Evolutionary conservation across 1,140 invertebrate species (phyloP), one percentile per base, ranked within the genome.

Genomic region (Anadara kagoshimensis): DNA sequence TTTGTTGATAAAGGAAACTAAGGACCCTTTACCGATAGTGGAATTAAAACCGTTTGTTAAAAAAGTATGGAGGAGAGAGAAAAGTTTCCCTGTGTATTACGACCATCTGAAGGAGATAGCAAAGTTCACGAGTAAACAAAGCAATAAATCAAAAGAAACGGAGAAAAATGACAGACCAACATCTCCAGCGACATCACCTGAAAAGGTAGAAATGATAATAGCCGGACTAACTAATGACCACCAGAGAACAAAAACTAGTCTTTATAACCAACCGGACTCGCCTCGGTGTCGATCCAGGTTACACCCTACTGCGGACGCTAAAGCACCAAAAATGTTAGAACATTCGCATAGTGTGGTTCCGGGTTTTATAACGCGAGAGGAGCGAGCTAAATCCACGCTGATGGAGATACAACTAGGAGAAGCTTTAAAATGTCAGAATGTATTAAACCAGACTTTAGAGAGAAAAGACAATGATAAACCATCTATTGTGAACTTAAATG

Each of bases 11-110:
- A 68, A 70, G 5, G 64, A 67, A 47, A 57, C 70, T 3, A 71
- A 59, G 11, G 79, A 81, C 41, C 76, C 79, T 0, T 59, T 81
- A 53, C 79, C 79, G 22, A 81, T 81, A 44, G 79, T 81, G 22
- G 79, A 81, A 63, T 51, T 81, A 49, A 81, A 81, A 71, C 79
- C 79, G 1, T 81, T 81, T 59, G 79, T 81, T 16, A 75, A 77
- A 59, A 76, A 81, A 70, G 79, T 81, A 54, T 81, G 79, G 79
- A 61, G 79, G 26, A 47, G 79, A 29, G 79, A 81, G 43, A 81
- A 78, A 44, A 81, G 79, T 70, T 72, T 81, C 18, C 76, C 76
- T 0, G 54, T 59, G 47, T 73, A 69, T 47, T 76, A 69, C 36
- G 74, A 78, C 29, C 68, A 70, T 45, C 56, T 64, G 54, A 58